Evolutionary conservation across 2,113 vertebrate species (phyloP).

Genomic region (Emydura subglobosa): DNA sequence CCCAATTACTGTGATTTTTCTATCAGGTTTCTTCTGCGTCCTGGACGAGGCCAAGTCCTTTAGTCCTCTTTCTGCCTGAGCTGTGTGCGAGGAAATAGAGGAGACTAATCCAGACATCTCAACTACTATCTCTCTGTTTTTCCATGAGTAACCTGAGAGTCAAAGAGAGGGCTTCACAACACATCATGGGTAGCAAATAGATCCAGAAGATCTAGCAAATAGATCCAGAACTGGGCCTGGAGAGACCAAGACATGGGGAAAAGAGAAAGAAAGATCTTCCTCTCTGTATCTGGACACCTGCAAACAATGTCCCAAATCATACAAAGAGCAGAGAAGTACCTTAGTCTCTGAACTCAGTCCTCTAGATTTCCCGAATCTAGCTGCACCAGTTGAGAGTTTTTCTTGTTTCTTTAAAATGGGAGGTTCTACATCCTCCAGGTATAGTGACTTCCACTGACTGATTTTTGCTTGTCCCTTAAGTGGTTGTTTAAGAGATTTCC

Average conservation of each 20-base stretch:
- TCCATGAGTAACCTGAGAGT: background rate
- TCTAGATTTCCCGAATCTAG: background rate
- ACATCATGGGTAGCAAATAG: background rate
- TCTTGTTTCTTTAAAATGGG: background rate
- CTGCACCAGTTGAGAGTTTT: background rate
- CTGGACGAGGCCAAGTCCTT: background rate
- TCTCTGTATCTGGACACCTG: background rate
- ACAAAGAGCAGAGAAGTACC: background rate
- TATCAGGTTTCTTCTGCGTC: background rate
- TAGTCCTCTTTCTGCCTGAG: background rate
- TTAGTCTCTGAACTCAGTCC: background rate
- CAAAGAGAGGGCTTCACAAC: background rate
- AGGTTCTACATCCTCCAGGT: background rate
- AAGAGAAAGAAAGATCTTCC: background rate
- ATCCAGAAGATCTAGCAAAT: background rate
- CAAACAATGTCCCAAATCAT: background rate
- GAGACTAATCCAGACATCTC: background rate
- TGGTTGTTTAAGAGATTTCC: background rate
- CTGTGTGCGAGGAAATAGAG: accelerated
- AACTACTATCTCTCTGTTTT: background rate
- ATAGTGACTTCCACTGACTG: background rate
- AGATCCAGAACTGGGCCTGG: background rate
- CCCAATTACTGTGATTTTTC: background rate
- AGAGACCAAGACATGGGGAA: background rate
- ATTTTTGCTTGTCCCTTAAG: background rate